These are phyloP conservation scores for Entelurus aequoreus DNA, from an alignment of 2,113 vertebrate genomes.

Conservation along the genomic window DNA sequence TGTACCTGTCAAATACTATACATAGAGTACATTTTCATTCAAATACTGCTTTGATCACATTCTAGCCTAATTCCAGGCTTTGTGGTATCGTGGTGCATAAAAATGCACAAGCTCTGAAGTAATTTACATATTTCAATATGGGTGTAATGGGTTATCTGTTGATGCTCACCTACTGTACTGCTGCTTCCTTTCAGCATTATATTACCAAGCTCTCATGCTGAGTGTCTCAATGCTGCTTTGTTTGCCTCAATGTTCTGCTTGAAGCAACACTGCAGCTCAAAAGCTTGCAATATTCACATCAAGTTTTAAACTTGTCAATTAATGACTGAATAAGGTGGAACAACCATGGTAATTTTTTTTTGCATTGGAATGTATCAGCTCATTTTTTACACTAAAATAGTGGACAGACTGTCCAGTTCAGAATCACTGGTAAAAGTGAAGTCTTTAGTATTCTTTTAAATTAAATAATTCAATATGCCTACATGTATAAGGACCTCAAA, in stretches of 20 bases:
- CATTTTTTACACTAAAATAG: too few species aligned
- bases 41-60: constrained; percentile 14
- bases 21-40: constrained; percentile 17
- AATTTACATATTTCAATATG: constrained; percentile 42
- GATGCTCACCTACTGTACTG: constrained; percentile 41
- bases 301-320: too few species aligned
- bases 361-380: too few species aligned
- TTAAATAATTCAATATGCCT: too few species aligned
- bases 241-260: constrained; percentile 34
- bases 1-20: constrained; percentile 9
- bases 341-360: too few species aligned
- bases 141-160: constrained; percentile 45
- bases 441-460: too few species aligned
- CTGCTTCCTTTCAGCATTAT: constrained; percentile 47
- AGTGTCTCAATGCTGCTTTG: constrained; percentile 47
- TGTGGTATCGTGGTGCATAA: constrained; percentile 3
- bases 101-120: constrained; percentile 13
- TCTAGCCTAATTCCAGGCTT: constrained; percentile 1
- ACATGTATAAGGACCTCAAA: too few species aligned
- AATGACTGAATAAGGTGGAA: too few species aligned
- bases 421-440: too few species aligned
- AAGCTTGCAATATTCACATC: too few species aligned
- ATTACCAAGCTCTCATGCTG: constrained; percentile 52
- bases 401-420: too few species aligned
- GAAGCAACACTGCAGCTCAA: constrained; percentile 30